These are phyloP conservation scores for Lordiphosa fenestrarum DNA, from an alignment of 2,888 invertebrate species.

Conservation along the genomic window DNA sequence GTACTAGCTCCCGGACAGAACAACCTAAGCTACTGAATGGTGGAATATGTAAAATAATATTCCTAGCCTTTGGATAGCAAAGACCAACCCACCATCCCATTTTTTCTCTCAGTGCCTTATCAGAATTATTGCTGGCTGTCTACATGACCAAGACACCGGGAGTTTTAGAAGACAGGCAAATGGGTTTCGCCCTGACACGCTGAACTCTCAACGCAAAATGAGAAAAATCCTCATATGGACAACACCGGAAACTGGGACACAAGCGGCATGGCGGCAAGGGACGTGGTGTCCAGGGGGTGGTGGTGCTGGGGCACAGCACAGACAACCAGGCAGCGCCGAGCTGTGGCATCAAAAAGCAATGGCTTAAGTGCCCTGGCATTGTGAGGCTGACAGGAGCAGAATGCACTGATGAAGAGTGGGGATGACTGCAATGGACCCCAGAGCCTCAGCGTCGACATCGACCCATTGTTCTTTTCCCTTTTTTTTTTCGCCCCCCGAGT, in stretches of 20 bases:
- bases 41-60: too few species aligned
- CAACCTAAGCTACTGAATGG: too few species aligned
- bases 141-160: constrained; percentile 49
- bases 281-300: too few species aligned
- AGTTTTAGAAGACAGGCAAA: constrained; percentile 56
- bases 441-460: constrained; percentile 28
- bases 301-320: background rate
- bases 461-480: constrained; percentile 70
- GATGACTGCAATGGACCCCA: constrained; percentile 9
- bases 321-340: background rate
- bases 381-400: constrained; percentile 65
- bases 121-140: constrained; percentile 69
- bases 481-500: constrained; percentile 51
- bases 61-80: too few species aligned
- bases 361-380: constrained; percentile 70
- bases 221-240: constrained; percentile 57
- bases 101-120: constrained; percentile 32
- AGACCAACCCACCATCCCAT: too few species aligned
- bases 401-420: constrained; percentile 17
- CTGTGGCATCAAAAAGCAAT: constrained; percentile 65
- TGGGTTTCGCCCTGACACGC: constrained; percentile 67
- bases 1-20: too few species aligned
- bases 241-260: constrained; percentile 70
- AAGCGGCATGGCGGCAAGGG: background rate
- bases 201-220: constrained; percentile 66